Base-by-base conservation (phyloP, 2,888 invertebrate genomes). In the Chrysolina americana region DNA sequence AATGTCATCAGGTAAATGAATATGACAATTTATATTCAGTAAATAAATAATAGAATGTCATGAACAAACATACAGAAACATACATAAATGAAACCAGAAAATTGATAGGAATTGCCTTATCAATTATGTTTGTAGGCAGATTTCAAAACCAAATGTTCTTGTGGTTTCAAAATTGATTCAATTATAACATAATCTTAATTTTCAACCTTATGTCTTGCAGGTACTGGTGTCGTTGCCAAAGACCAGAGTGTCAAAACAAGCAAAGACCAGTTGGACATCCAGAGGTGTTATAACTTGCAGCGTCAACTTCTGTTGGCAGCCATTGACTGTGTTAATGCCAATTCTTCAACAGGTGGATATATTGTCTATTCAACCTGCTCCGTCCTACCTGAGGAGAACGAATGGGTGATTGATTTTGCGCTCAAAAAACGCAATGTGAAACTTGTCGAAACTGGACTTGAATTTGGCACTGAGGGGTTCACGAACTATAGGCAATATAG, bases 281-380 rank as follows among this genome's bases (percentile, higher is more conserved):
- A 96, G 85, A 92, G 96, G 70, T 98, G 98, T 87, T 94, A 94
- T 81, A 98, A 96, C 81, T 89, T 99, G 65, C 99, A 99, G 88
- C 92, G 97, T 70, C 95, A 98, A 86, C 90, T 99, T 36, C 89
- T 99, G 5, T 89, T 99, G 70, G 94, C 97, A 5, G 99, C 99
- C n/a, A 98, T 99, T 80, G 99, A 99, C 89, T 96, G 96, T 84
- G 93, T 96, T 56, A 96, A 97, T 89, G 96, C 97, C 0, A 96
- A 95, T 83, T 98, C 98, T 0, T 90, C 94, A 72, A 93, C 95
- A 17, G 99, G 99, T 44, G 98, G 99, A 13, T 96, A 96, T 85
- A 91, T 99, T 76, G 98, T 99, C 0, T 99, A 99, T 88, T 99
- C 99, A 0, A 99, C 99, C 0, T 99, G 99, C 88, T 99, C 99